These are phyloP conservation scores for Trialeurodes vaporariorum DNA, from an alignment of 1,140 invertebrate species.

Conservation along the genomic window DNA sequence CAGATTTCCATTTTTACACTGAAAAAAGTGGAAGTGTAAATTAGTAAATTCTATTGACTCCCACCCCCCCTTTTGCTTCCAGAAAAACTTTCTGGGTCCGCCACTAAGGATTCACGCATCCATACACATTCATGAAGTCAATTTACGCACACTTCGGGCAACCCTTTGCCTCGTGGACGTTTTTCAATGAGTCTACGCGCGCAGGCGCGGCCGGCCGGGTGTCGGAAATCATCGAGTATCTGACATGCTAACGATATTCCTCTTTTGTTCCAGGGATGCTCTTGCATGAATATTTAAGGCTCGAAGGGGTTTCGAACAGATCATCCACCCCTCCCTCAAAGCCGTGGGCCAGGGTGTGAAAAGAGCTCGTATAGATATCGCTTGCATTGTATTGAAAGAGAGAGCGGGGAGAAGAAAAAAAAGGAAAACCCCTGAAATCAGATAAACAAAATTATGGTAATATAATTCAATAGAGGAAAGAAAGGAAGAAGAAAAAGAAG, in stretches of 20 bases:
- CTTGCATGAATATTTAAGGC: not conserved
- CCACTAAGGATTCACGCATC: too few species aligned
- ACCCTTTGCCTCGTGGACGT: too few species aligned
- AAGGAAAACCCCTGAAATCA: not conserved
- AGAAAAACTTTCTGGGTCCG: too few species aligned
- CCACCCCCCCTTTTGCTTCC: too few species aligned
- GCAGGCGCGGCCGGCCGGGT: not conserved
- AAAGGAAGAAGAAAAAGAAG: too few species aligned
- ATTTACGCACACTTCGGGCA: too few species aligned
- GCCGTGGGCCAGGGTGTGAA: not conserved
- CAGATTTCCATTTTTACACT: too few species aligned
- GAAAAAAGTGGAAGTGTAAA: too few species aligned
- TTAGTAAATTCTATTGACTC: too few species aligned
- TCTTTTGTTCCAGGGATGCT: not conserved
- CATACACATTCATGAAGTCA: too few species aligned
- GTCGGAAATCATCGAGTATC: not conserved
- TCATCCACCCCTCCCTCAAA: not conserved
- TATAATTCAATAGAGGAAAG: not conserved
- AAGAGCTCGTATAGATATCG: not conserved
- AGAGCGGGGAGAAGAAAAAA: too few species aligned
- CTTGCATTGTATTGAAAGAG: not conserved
- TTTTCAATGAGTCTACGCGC: too few species aligned
- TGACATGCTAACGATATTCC: not conserved
- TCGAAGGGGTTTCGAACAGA: not conserved
- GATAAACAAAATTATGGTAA: constrained; percentile 1